Conservation (phyloP, 1,140 invertebrate genomes). For the Orchestia grillus region DNA sequence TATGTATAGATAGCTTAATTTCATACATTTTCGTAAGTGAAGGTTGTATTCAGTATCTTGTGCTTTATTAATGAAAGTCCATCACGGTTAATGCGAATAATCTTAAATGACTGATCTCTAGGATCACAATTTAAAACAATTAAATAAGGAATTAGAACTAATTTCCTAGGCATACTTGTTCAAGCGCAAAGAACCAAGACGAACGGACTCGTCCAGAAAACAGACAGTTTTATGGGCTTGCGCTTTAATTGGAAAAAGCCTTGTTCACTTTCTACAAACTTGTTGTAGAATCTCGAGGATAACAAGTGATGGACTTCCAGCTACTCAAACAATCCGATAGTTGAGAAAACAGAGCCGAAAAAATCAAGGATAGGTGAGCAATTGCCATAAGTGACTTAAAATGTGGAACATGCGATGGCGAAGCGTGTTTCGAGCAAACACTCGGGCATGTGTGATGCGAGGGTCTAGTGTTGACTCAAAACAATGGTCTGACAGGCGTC, state of each 20-base stretch:
- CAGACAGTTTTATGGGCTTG: neutral
- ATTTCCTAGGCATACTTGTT: neutral
- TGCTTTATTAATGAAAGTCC: neutral
- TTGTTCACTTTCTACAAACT: conserved; percentile 19
- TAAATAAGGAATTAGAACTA: neutral
- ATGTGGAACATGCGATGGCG: conserved; percentile 49
- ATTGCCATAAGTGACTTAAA: conserved; percentile 51
- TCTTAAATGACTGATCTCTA: too few relatives aligned
- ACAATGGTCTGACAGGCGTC: conserved; percentile 31
- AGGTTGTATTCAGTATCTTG: neutral
- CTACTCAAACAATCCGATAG: conserved; percentile 39
- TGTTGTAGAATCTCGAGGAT: neutral
- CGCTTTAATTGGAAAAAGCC: neutral
- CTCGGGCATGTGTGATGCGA: conserved; percentile 31
- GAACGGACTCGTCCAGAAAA: neutral
- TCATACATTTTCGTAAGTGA: neutral
- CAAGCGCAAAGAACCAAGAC: neutral
- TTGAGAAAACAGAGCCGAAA: conserved; percentile 42
- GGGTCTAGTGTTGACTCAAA: conserved; percentile 29
- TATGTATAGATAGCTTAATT: neutral
- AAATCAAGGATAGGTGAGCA: conserved; percentile 33
- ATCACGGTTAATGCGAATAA: neutral
- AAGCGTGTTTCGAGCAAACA: conserved; percentile 55
- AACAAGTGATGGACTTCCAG: conserved; percentile 35
- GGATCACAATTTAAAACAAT: neutral